Percentiles rank a stretch among this genome's conserved stretches.
Conservation (phyloP, 2,113 vertebrate genomes). For the Trochalopteron elliotii region DNA sequence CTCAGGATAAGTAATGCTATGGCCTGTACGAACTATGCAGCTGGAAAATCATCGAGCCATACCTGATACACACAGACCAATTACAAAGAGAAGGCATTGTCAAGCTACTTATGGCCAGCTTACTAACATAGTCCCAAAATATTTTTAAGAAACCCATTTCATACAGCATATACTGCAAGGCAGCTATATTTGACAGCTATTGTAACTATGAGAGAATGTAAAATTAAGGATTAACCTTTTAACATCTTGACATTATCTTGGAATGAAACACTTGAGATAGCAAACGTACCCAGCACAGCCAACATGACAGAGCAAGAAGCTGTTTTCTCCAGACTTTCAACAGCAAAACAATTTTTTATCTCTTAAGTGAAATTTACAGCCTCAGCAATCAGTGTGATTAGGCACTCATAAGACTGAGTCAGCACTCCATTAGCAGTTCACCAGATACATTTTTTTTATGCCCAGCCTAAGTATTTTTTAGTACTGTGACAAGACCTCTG, state of each 20-base stretch:
- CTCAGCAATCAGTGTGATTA: background rate
- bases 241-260: background rate
- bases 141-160: background rate
- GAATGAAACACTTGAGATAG: background rate
- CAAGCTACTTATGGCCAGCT: background rate
- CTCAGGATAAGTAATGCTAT: background rate
- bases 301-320: background rate
- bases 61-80: background rate
- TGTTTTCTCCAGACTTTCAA: constrained; percentile 37
- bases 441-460: background rate
- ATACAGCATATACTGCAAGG: background rate
- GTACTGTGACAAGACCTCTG: background rate
- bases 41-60: background rate
- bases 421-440: background rate
- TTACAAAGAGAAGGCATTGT: background rate
- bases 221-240: background rate
- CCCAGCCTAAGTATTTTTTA: background rate
- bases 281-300: background rate
- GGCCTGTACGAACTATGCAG: background rate
- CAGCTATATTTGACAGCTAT: background rate
- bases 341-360: background rate
- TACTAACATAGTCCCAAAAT: background rate
- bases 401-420: background rate
- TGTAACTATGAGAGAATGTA: background rate
- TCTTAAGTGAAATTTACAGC: background rate